Evolutionary conservation across 2,888 invertebrate species (phyloP), one percentile per base, ranked within the genome.

Genomic region (Drosophila multiciliata): DNA sequence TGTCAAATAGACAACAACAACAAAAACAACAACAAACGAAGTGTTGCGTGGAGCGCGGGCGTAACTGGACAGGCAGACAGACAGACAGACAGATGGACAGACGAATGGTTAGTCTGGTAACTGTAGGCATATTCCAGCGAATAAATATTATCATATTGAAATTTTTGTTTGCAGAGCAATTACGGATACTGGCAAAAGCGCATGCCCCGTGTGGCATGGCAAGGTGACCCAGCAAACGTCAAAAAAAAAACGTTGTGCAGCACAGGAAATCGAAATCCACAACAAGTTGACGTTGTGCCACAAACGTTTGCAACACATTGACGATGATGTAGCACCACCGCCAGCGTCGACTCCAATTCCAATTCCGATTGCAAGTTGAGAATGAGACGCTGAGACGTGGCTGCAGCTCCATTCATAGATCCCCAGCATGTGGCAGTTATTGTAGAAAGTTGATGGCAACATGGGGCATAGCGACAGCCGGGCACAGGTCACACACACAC

Each of bases 81-180:
- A 72, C 50, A 49, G 63, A 54, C 57, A 50, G 57, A 55, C 45
- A 40, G 67, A 50, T 48, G 65, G 62, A 48, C 54, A 48, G 63
- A 61, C 58, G 4, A 38, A 23, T 49, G 40, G 66, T 71, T 82
- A 86, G 83, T 75, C 82, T 62, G 67, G 52, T 63, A 74, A 74
- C 59, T 70, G 75, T 68, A 66, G 69, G 76, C 76, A 73, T 80
- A 81, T 81, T 70, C 78, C 82, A 76, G 64, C 74, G 84, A 84
- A 88, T 89, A 87, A 88, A 88, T 89, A 88, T 89, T 88, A 88
- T 88, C 87, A 88, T 88, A 88, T 88, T 88, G 88, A 88, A 87
- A 88, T 88, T 87, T 88, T 85, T 83, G 63, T 64, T 71, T 84
- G 69, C 74, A 77, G 76, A 82, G 87, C 87, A 89, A 87, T 87